Percentiles rank a stretch among this genome's conserved stretches.
These are phyloP conservation scores for Troides aeacus DNA, from an alignment of 2,888 invertebrate species.

Conservation along the genomic window DNA sequence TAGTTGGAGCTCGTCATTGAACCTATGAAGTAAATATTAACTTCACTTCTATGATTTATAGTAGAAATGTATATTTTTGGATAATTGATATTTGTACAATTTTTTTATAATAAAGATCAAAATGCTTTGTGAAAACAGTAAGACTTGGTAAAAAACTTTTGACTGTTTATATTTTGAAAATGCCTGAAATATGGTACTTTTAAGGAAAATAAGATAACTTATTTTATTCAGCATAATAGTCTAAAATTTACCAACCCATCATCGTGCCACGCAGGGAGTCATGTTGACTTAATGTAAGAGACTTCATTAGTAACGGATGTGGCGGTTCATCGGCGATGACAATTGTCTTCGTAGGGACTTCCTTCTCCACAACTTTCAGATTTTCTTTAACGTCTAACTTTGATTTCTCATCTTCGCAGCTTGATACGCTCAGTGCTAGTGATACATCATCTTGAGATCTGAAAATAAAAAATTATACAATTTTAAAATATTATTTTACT, in stretches of 20 bases:
- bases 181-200: neutral
- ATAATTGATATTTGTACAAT: neutral
- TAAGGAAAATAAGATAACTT: neutral
- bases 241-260: conserved; percentile 60
- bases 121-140: neutral
- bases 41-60: neutral
- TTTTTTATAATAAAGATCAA: neutral
- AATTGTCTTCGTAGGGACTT: conserved; percentile 66
- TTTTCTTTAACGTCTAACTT: conserved; percentile 59
- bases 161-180: neutral
- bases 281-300: conserved; percentile 68
- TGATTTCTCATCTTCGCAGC: conserved; percentile 75
- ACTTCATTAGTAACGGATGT: conserved; percentile 75
- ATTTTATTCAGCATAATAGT: neutral
- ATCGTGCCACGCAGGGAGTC: conserved; percentile 67
- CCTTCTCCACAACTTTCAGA: conserved; percentile 42
- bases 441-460: conserved; percentile 78
- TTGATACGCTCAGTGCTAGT: conserved; percentile 72
- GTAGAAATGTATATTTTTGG: neutral
- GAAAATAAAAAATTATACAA: conserved; percentile 28
- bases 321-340: conserved; percentile 70
- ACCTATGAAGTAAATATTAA: conserved; percentile 44
- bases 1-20: conserved; percentile 78
- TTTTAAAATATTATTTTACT: neutral
- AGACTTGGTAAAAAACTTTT: neutral